phyloP scores from a whole-genome alignment of 2,888 invertebrate species.

The Drosophila infuscata region DNA sequence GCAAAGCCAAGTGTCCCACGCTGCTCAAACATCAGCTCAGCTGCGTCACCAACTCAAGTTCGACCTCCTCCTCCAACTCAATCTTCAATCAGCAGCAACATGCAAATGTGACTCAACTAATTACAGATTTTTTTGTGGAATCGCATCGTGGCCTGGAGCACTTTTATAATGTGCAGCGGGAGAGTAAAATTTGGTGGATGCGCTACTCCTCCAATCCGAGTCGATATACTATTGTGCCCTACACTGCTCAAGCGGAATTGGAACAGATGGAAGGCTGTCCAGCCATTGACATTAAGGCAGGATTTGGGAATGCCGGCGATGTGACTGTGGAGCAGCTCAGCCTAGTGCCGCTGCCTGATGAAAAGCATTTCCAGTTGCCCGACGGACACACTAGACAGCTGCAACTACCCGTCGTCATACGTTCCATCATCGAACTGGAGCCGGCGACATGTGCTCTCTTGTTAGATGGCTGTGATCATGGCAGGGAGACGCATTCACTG shows the following conservation, averaged over 20 bases:
- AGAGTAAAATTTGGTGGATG: conserved; percentile 94
- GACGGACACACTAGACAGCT: conserved; percentile 55
- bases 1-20: conserved; percentile 71
- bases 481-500: conserved; percentile 84
- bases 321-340: conserved; percentile 88
- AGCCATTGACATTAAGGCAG: conserved; percentile 88
- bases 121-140: conserved; percentile 77
- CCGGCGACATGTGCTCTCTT: conserved; percentile 81
- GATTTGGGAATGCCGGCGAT: conserved; percentile 88
- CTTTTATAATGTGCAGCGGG: conserved; percentile 91
- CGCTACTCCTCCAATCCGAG: conserved; percentile 91
- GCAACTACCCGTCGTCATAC: conserved; percentile 72
- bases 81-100: conserved; percentile 34
- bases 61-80: background rate
- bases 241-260: conserved; percentile 74
- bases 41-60: background rate
- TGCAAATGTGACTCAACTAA: conserved; percentile 52
- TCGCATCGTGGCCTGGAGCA: conserved; percentile 86
- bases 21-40: conserved; percentile 64
- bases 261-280: conserved; percentile 40
- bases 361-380: conserved; percentile 53
- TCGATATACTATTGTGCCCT: conserved; percentile 87
- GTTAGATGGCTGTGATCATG: conserved; percentile 86
- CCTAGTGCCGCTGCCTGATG: conserved; percentile 72
- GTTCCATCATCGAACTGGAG: conserved; percentile 80